Evolutionary conservation across 1,140 invertebrate genomes (phyloP), one percentile per base, ranked within the genome.

Genomic region (Drosophila obscura): DNA sequence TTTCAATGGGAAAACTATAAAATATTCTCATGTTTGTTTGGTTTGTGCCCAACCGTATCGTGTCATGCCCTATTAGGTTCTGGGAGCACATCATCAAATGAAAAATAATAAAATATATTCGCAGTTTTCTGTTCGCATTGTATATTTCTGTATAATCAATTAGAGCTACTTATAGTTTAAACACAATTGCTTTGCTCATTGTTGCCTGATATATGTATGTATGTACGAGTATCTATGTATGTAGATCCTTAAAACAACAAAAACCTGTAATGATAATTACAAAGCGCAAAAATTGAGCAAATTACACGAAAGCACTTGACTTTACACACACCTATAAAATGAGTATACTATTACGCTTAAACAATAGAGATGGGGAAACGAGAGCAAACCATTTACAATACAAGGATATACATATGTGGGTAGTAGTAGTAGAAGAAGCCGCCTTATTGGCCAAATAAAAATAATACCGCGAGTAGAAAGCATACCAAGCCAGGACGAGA

Each of bases 261-360:
- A 74, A 64, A 43, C 28, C 56, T 51, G 28, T 74, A 73, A 73
- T 73, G 35, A 82, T 65, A 82, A 62, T 77, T 84, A 77, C 80
- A 89, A 88, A 89, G 84, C 75, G 73, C 64, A 64, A 77, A 75
- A 84, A 89, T 89, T 88, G 83, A 89, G 83, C 83, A 88, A 88
- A 89, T 74, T 89, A 83, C 78, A 82, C 56, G 19, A 60, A 88
- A 83, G 72, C 78, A 88, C 71, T 88, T 78, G 75, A 82, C 55
- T 46, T 66, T 77, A 80, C 59, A 80, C 59, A 80, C 59, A 82
- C 45, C 55, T 78, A 73, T 43, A 48, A 64, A 77, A 68, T 46
- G n/a, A 15, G 16, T 43, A 57, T 48, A 73, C 45, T 15, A 15
- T 31, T 52, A 64, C 49, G 62, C 45, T 45, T 66, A 75, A 72